Conservation (phyloP, 53 echinoderm and acorn worm genomes). For the Luidia sarsii region DNA sequence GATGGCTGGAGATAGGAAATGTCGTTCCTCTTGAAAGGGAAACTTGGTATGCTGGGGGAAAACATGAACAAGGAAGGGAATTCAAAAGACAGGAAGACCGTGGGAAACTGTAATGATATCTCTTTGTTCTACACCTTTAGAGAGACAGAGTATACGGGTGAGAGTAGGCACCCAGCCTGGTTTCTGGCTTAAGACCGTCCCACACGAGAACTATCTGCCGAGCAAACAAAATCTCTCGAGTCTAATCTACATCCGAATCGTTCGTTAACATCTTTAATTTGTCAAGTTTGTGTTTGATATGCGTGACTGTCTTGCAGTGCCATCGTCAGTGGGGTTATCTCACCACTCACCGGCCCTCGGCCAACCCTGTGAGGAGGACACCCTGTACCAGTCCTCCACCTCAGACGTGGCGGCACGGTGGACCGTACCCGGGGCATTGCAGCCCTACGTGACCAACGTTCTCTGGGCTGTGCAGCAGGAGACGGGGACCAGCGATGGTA, state of each 20-base stretch:
- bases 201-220: not conserved
- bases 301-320: not conserved
- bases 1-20: too few relatives aligned
- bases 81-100: too few relatives aligned
- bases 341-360: conserved; percentile 4
- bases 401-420: conserved; percentile 30
- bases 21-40: too few relatives aligned
- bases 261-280: too few relatives aligned
- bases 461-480: conserved; percentile 39
- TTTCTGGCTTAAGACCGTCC: too few relatives aligned
- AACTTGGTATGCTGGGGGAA: too few relatives aligned
- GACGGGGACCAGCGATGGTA: conserved; percentile 2
- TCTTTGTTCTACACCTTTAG: too few relatives aligned
- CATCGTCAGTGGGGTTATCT: not conserved
- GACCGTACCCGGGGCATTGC: conserved; percentile 38
- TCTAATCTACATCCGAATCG: not conserved
- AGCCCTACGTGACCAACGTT: conserved; percentile 26
- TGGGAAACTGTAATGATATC: too few relatives aligned
- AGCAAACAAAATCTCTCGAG: not conserved
- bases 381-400: conserved; percentile 35
- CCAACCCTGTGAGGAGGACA: conserved; percentile 32
- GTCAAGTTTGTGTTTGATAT: too few relatives aligned
- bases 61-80: too few relatives aligned
- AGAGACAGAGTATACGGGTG: too few relatives aligned
- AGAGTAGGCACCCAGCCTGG: too few relatives aligned